Evolutionary conservation across 2,797 vertebrate genomes (phyloP).

Genomic region (Pipistrellus pygmaeus): DNA sequence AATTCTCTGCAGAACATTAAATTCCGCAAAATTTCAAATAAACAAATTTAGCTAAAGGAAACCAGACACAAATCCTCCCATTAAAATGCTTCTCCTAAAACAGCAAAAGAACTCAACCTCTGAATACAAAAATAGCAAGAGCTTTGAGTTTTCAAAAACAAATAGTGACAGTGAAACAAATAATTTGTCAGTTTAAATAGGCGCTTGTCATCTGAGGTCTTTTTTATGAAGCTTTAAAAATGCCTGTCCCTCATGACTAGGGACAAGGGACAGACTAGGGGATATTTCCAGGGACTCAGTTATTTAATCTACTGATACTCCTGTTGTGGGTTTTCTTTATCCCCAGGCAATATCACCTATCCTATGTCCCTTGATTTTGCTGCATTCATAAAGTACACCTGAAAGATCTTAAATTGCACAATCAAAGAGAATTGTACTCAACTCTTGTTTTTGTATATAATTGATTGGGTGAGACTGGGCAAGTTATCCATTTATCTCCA

Average conservation of each 20-base stretch:
- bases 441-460: neutral
- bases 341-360: neutral
- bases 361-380: neutral
- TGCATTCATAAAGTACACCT: neutral
- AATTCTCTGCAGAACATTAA: slow-evolving; percentile 9
- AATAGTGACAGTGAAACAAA: neutral
- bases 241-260: neutral
- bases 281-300: neutral
- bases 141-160: neutral
- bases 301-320: neutral
- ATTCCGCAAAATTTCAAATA: slow-evolving; percentile 64
- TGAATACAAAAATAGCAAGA: slow-evolving; percentile 18
- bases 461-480: neutral
- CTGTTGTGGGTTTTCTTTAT: neutral
- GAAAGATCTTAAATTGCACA: neutral
- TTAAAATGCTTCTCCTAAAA: slow-evolving; percentile 23
- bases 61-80: neutral
- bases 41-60: slow-evolving; percentile 37
- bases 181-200: neutral
- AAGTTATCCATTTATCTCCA: neutral
- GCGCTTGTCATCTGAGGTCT: neutral
- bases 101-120: neutral
- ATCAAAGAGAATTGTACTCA: neutral
- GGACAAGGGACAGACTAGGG: neutral
- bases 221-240: neutral